Evolutionary conservation across 2,797 vertebrate genomes (phyloP), one percentile per base, ranked within the genome.

Genomic region (Dromococcyx pavoninus): DNA sequence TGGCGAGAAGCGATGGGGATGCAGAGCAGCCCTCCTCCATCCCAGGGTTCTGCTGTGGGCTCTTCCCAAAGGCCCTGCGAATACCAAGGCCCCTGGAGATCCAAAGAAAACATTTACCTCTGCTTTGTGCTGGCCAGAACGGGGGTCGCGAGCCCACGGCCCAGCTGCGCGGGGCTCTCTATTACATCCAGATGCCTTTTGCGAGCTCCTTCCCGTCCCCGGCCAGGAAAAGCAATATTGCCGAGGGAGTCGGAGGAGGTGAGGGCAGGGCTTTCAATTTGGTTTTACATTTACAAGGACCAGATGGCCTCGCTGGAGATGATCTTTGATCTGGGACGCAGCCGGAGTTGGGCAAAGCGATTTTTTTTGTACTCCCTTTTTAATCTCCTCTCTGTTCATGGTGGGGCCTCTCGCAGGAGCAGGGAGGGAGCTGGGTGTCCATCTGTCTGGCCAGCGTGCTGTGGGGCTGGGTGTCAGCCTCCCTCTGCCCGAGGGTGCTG

Each of bases 261-360:
- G 93, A 96, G 86, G 93, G 91, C 86, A 94, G 93, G 91, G 44
- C 89, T 95, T 96, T 96, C 93, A 97, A 89, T 96, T 94, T 96
- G 96, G 85, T 93, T 97, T 96, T 96, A 94, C 89, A 85, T 97
- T 97, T 96, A 94, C 94, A 94, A 96, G 94, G 96, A 97, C 95
- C 96, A 96, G 95, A 96, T 97, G 96, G 95, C 95, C 91, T 96
- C 21, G 1, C 89, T 94, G 91, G 84, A 92, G 93, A 96, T 97
- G 94, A 95, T 96, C 96, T 96, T 97, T 97, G 96, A 96, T 97
- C 94, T 97, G 86, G 78, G 93, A 86, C 11, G 1, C 81, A 96
- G 96, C 81, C 93, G 86, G 94, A 96, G 91, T 89, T 4, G 21
- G 89, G 89, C 71, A 64, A 94, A 89, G 62, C 77, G 60, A 77